phyloP scores from a whole-genome alignment of 2,888 invertebrate species.

The Prosopocoilus inquinatus region DNA sequence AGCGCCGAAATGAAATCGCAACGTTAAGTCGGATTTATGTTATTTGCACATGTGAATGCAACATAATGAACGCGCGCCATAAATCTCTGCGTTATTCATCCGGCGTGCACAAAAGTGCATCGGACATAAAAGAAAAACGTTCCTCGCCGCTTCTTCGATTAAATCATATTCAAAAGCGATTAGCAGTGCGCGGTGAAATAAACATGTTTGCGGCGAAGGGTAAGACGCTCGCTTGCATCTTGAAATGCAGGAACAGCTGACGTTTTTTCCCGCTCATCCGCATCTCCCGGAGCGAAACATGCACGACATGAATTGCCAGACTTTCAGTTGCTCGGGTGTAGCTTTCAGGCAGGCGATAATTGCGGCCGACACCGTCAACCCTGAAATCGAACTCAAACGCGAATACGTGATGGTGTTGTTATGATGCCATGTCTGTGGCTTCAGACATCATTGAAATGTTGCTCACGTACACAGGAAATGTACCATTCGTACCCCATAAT shows the following conservation, averaged over 20 bases:
- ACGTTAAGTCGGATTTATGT: too few relatives aligned
- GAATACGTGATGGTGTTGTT: too few relatives aligned
- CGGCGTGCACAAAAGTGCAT: slow-evolving; percentile 7
- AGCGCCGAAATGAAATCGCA: too few relatives aligned
- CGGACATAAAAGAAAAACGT: slow-evolving; percentile 9
- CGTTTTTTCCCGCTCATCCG: slow-evolving; percentile 2
- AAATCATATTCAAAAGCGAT: slow-evolving; percentile 24
- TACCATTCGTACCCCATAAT: too few relatives aligned
- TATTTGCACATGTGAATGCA: background rate
- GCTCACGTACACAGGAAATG: too few relatives aligned
- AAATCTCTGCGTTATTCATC: background rate
- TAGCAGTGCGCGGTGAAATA: slow-evolving; percentile 18
- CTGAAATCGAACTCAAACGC: too few relatives aligned
- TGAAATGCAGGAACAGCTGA: slow-evolving; percentile 21
- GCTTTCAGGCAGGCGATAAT: background rate
- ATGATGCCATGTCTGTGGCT: too few relatives aligned
- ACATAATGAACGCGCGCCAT: background rate
- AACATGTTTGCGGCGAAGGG: slow-evolving; percentile 18
- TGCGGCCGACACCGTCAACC: background rate
- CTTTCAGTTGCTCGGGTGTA: background rate
- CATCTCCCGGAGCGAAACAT: background rate
- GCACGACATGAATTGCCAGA: background rate
- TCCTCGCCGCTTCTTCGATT: slow-evolving; percentile 11
- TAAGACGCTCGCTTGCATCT: slow-evolving; percentile 10
- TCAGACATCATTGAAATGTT: too few relatives aligned